Evolutionary conservation across 2,797 vertebrate species (phyloP).

Genomic region (Sebastes cheni): DNA sequence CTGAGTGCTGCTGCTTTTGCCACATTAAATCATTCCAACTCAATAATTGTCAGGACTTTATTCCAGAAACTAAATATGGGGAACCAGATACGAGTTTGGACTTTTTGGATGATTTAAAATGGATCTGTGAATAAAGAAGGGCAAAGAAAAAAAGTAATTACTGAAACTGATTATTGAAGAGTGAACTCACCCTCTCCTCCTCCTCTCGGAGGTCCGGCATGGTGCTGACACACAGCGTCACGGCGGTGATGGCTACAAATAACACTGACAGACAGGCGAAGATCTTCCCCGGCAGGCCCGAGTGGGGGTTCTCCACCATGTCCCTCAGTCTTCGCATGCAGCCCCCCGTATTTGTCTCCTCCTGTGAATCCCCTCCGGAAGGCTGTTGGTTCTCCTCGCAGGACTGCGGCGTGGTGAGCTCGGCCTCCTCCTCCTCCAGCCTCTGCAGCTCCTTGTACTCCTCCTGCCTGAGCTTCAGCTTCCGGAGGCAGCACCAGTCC

Average conservation of each 20-base stretch:
- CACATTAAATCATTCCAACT: neutral
- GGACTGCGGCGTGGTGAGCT: conserved; percentile 67
- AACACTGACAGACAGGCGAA: conserved; percentile 93
- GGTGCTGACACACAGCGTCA: conserved; percentile 96
- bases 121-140: neutral
- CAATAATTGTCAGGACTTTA: neutral
- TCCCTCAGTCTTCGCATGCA: conserved; percentile 90
- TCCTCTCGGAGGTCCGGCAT: conserved; percentile 96
- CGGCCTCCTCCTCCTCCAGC: conserved; percentile 79
- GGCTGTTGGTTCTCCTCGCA: conserved; percentile 76
- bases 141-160: neutral
- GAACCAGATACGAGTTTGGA: neutral
- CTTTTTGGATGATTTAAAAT: neutral
- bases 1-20: neutral
- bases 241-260: conserved; percentile 94
- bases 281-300: conserved; percentile 93
- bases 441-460: conserved; percentile 87
- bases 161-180: neutral
- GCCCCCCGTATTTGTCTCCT: conserved; percentile 65
- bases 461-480: conserved; percentile 92
- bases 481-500: conserved; percentile 95
- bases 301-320: conserved; percentile 95
- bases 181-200: conserved; percentile 92
- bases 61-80: neutral
- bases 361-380: conserved; percentile 46